phyloP scores from a whole-genome alignment of 2,113 vertebrate genomes.

The Perognathus longimembris region DNA sequence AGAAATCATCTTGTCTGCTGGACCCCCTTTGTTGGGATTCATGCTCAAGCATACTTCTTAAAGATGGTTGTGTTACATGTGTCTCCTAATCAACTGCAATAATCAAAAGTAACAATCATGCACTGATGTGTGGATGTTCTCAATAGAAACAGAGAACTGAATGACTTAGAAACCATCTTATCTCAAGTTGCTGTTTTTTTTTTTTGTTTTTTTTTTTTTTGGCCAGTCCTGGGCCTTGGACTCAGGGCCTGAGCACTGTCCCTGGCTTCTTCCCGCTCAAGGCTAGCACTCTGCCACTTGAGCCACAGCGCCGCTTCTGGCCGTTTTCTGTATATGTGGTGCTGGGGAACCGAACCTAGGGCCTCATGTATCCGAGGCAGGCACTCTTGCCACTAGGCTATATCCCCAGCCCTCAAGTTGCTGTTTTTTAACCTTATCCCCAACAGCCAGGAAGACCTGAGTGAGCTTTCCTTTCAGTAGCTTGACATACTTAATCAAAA shows the following conservation, averaged over 20 bases:
- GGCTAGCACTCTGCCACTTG: too few species aligned
- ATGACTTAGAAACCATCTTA: slow-evolving; percentile 1
- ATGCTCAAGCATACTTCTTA: slow-evolving; percentile 92
- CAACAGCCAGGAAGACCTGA: slow-evolving; percentile 3
- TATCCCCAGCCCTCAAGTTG: too few species aligned
- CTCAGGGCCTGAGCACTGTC: too few species aligned
- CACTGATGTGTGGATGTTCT: slow-evolving; percentile 8
- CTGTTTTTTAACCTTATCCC: slow-evolving; percentile 19
- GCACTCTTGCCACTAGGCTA: too few species aligned
- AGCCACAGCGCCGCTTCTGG: too few species aligned
- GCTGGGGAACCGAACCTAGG: too few species aligned
- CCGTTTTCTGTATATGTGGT: too few species aligned
- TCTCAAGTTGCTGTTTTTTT: neutral
- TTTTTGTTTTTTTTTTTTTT: too few species aligned
- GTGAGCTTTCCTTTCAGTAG: neutral
- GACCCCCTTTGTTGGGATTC: slow-evolving; percentile 91
- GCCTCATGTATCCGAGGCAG: too few species aligned
- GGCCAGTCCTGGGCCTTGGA: too few species aligned
- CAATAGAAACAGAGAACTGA: slow-evolving; percentile 41
- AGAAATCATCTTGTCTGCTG: slow-evolving; percentile 93
- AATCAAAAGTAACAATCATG: slow-evolving; percentile 57
- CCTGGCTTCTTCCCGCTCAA: too few species aligned
- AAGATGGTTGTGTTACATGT: slow-evolving; percentile 87
- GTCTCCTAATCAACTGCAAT: slow-evolving; percentile 89
- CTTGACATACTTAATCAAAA: neutral